phyloP scores from a whole-genome alignment of 2,888 invertebrate genomes.

The Pandemis cinnamomeana region DNA sequence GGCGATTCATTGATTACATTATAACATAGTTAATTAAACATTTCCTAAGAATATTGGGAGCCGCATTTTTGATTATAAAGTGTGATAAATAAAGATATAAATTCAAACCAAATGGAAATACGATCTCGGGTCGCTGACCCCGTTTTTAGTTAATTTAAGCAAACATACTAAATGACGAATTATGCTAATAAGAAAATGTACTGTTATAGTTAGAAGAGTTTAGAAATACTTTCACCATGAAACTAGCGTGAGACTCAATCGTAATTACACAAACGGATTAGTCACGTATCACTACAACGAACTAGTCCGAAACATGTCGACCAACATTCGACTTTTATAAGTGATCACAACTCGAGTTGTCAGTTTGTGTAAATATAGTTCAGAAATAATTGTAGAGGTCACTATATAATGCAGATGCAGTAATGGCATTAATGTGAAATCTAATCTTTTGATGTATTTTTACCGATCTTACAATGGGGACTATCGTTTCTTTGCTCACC shows the following conservation, averaged over 20 bases:
- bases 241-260: too few species aligned
- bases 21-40: constrained; percentile 32
- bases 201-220: not conserved
- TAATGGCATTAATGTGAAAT: too few species aligned
- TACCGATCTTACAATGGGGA: too few species aligned
- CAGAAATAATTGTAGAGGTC: not conserved
- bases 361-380: not conserved
- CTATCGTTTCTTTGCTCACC: too few species aligned
- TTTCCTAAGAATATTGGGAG: constrained; percentile 11
- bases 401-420: too few species aligned
- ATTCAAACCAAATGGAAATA: constrained; percentile 8
- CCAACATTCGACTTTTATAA: too few species aligned
- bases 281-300: too few species aligned
- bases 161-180: constrained; percentile 19
- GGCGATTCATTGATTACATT: constrained; percentile 14
- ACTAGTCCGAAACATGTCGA: too few species aligned
- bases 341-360: too few species aligned
- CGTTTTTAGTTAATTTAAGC: constrained; percentile 1
- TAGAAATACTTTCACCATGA: not conserved
- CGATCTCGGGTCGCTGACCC: constrained; percentile 3
- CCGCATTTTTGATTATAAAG: constrained; percentile 29
- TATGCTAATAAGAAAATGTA: constrained; percentile 14
- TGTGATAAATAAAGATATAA: constrained; percentile 18
- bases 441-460: too few species aligned
- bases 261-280: too few species aligned